A percentile compares a stretch with the other conserved stretches of the same genome.
Evolutionary conservation across 2,888 invertebrate species (phyloP).

Genomic region (Euplagia quadripunctaria): DNA sequence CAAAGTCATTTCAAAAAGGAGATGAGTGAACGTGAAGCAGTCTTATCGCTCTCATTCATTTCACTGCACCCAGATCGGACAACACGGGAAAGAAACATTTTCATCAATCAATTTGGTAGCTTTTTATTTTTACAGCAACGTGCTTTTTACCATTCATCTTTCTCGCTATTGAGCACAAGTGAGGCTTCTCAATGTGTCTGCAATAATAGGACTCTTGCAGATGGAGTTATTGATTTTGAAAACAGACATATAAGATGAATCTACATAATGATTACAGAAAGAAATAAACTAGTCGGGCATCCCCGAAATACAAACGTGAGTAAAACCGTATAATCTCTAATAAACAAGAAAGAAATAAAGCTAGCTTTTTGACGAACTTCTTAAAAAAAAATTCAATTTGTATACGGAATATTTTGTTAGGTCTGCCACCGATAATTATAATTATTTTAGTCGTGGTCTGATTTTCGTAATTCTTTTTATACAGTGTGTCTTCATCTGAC

Average conservation of each 20-base stretch:
- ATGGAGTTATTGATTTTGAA: background rate
- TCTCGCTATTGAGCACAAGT: constrained; percentile 4
- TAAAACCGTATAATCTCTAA: too few relatives aligned
- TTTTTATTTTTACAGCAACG: constrained; percentile 11
- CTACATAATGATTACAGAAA: background rate
- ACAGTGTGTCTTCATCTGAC: too few relatives aligned
- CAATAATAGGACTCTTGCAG: background rate
- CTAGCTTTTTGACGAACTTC: too few relatives aligned
- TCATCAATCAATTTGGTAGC: constrained; percentile 19
- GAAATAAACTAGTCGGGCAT: too few relatives aligned
- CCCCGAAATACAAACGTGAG: too few relatives aligned
- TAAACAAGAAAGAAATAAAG: too few relatives aligned
- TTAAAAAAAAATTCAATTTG: too few relatives aligned
- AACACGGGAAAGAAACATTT: constrained; percentile 11
- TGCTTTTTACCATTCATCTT: constrained; percentile 19
- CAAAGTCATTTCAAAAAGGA: background rate
- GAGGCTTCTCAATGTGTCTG: background rate
- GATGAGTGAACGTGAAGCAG: background rate
- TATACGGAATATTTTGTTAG: too few relatives aligned
- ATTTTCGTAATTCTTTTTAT: too few relatives aligned
- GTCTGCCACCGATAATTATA: too few relatives aligned
- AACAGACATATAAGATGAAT: too few relatives aligned
- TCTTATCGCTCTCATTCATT: constrained; percentile 4
- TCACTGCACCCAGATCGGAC: background rate
- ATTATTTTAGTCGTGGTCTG: too few relatives aligned